These are phyloP conservation scores for Leptopilina myrica DNA, from an alignment of 2,888 invertebrate species.

Conservation along the genomic window DNA sequence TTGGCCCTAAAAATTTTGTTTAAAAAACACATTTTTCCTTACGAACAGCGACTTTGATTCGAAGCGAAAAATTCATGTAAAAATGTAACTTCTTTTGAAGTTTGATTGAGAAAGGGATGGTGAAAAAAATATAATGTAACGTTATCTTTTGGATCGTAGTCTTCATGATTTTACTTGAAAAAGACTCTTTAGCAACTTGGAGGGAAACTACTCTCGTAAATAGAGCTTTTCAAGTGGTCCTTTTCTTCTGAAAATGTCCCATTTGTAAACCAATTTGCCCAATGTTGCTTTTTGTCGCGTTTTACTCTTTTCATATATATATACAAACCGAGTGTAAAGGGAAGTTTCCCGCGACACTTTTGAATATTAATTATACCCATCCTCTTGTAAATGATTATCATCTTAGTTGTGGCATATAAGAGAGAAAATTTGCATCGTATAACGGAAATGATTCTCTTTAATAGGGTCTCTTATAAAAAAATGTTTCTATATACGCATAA, in stretches of 20 bases:
- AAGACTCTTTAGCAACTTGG: constrained; percentile 31
- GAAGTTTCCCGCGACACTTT: constrained; percentile 10
- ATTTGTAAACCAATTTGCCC: constrained; percentile 38
- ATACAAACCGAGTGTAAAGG: background rate
- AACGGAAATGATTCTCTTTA: no score
- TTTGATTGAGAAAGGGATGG: background rate
- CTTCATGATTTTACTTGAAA: constrained; percentile 30
- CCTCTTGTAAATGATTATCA: constrained; percentile 23
- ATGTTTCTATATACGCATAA: no score
- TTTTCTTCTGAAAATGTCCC: constrained; percentile 33
- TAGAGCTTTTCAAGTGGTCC: constrained; percentile 39
- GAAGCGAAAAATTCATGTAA: no score
- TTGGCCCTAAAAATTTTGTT: no score
- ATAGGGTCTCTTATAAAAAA: no score
- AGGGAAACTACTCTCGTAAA: constrained; percentile 27
- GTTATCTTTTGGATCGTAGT: constrained; percentile 2
- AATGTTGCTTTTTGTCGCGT: constrained; percentile 28
- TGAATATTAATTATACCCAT: constrained; percentile 28
- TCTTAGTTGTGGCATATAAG: constrained; percentile 5
- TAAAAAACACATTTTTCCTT: no score
- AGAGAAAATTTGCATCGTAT: background rate
- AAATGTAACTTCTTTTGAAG: background rate
- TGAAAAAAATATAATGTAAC: background rate
- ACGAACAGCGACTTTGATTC: no score
- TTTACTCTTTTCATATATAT: constrained; percentile 15